Base-by-base conservation (phyloP, 37 sponge, comb jelly and placozoan species). In the Geodia barretti region DNA sequence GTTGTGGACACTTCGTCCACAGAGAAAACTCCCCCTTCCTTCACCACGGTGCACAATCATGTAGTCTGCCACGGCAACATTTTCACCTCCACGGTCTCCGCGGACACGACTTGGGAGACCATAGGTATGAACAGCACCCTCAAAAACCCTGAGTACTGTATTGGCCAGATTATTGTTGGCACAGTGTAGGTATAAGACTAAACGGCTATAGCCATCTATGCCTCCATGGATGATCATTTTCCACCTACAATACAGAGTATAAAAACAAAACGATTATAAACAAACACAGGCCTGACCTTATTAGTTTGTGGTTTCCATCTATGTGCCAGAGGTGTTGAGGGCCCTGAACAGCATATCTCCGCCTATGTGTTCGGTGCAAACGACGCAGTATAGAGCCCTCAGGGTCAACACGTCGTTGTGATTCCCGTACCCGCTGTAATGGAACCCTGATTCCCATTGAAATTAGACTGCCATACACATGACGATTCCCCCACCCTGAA, bases 101-200 rank as follows among this genome's bases (percentile, higher is more conserved):
- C 92, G 36, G 8, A 92, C 84, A 78, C 92, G 70, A 2, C 82
- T 83, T 42, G 92, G 92, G 0, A 88, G 62, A 3, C 88, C 88
- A 70, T 83, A 88, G 4, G 68, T 60, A n/a, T 78, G 66, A 40
- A 80, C 79, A 42, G 77, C 92, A 5, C 2, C 34, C 1, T 64
- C 30, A 79, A 88, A 92, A 4, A 41, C 68, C 9, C 29, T 0
- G 19, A 92, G 43, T n/a, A 79, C 92, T 23, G 92, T 88, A 0
- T 47, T 54, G 40, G 88, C 88, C 4, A 64, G 35, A 41, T 92
- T 92, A 35, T 92, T 92, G 28, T 67, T 47, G 1, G 88, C 26
- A 39, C 60, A 80, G 33, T 64, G 24, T 0, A 88, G 73, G 36
- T 80, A 92, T 0, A 43, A 26, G 26, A 80, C 39, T 2, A 80